Base-by-base conservation (phyloP, 1,140 invertebrate species). In the Neodiprion pinetum region DNA sequence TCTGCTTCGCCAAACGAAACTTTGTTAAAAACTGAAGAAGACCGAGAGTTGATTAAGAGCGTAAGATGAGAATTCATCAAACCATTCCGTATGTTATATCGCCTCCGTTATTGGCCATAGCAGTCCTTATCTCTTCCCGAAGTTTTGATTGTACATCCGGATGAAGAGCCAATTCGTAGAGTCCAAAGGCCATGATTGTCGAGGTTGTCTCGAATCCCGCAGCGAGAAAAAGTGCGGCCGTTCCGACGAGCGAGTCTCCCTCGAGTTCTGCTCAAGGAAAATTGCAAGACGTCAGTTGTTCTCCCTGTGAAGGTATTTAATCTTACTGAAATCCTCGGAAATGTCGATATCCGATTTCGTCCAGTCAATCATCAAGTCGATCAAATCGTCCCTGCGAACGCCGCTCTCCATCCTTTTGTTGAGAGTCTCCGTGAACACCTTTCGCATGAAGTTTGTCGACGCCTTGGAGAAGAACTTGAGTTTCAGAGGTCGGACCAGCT, bases 161-260 rank as follows among this genome's bases (percentile, higher is more conserved):
- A 28, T 17, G 70, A 14, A n/a, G 28, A 3, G 90, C 89, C 48
- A 91, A 76, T 67, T 81, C 75, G 47, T 80, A 78, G 0, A 75
- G 71, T 9, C 84, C 72, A 74, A 87, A 85, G 8, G 84, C 76
- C 21, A 91, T 72, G 5, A 84, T 82, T 0, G 79, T 86, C 1
- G 88, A 80, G 0, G 86, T 88, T 4, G 91, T 91, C 70, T 92
- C 91, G 78, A 90, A 92, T 0, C 90, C 91, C 72, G 88, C 90
- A 67, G 89, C 72, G 75, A 91, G 87, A 79, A 92, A 91, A 70
- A 77, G 77, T 7, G 72, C 70, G 14, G 79, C 79, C 28, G 28
- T 40, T 40, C 28, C 28, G 28, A 5, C 28, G 1, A 40, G 28
- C 28, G 28, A 40, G 28, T 40, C 28, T 40, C 28, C 28, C 28